These are phyloP conservation scores for Helicorthomorpha holstii DNA, from an alignment of 1,140 invertebrate species.

Conservation along the genomic window DNA sequence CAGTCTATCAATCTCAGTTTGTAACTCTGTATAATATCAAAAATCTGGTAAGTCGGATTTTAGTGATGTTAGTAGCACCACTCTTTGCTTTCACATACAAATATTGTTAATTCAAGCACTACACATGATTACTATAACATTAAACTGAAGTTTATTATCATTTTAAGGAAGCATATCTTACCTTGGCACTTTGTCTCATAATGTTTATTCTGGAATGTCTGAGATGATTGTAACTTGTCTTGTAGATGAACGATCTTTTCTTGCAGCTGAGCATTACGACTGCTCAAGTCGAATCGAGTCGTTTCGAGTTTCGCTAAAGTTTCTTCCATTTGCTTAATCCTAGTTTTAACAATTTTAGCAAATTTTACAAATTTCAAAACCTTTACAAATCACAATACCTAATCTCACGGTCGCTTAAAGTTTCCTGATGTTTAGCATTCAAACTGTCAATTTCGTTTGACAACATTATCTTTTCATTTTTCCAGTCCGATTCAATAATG, in stretches of 20 bases:
- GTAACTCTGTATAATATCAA: neutral
- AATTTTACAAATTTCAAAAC: neutral
- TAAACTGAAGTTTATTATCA: neutral
- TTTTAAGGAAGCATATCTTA: too few relatives aligned
- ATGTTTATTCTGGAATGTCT: too few relatives aligned
- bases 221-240: neutral
- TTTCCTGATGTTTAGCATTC: slow-evolving; percentile 21
- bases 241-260: slow-evolving; percentile 30
- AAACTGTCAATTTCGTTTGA: slow-evolving; percentile 27
- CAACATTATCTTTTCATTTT: slow-evolving; percentile 43
- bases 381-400: neutral
- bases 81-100: neutral
- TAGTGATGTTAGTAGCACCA: neutral
- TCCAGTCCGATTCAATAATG: slow-evolving; percentile 47
- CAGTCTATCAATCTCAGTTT: neutral
- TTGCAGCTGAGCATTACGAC: slow-evolving; percentile 33
- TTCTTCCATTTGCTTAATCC: slow-evolving; percentile 4
- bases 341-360: neutral
- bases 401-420: neutral
- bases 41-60: neutral
- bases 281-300: slow-evolving; percentile 36
- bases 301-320: slow-evolving; percentile 16
- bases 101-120: neutral
- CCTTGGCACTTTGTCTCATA: too few relatives aligned
- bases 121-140: neutral